These are phyloP conservation scores for Catostomus latipinnis DNA, from an alignment of 2,797 vertebrate species.

Conservation along the genomic window DNA sequence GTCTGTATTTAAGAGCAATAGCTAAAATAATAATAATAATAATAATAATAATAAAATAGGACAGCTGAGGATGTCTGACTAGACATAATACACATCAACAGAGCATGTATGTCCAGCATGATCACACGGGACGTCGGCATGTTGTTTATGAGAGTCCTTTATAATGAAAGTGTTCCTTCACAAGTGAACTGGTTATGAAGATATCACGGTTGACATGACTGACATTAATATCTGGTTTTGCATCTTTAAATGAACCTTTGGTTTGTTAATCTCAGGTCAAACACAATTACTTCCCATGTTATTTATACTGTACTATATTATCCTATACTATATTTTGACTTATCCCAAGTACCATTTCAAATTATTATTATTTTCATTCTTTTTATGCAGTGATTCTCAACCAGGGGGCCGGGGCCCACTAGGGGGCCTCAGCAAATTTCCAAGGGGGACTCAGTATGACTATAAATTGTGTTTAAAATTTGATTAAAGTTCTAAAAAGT, in stretches of 20 bases:
- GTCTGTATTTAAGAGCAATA: not conserved
- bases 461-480: too few species aligned
- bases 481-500: too few species aligned
- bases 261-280: not conserved
- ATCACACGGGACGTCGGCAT: too few species aligned
- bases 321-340: not conserved
- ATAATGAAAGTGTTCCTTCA: not conserved
- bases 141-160: not conserved
- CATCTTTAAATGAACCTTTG: not conserved
- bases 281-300: not conserved
- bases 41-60: not conserved
- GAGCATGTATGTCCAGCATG: not conserved
- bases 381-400: not conserved
- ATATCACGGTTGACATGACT: too few species aligned
- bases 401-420: too few species aligned
- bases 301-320: not conserved
- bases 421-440: too few species aligned
- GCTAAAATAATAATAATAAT: conserved; percentile 4
- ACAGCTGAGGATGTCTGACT: too few species aligned
- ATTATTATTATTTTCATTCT: not conserved
- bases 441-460: too few species aligned
- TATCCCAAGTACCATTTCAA: not conserved
- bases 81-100: not conserved
- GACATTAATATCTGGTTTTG: not conserved
- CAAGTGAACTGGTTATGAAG: not conserved